A percentile compares a stretch with the other conserved stretches of the same genome.
phyloP scores from a whole-genome alignment of 2,113 vertebrate genomes.

The Prolemur simus region DNA sequence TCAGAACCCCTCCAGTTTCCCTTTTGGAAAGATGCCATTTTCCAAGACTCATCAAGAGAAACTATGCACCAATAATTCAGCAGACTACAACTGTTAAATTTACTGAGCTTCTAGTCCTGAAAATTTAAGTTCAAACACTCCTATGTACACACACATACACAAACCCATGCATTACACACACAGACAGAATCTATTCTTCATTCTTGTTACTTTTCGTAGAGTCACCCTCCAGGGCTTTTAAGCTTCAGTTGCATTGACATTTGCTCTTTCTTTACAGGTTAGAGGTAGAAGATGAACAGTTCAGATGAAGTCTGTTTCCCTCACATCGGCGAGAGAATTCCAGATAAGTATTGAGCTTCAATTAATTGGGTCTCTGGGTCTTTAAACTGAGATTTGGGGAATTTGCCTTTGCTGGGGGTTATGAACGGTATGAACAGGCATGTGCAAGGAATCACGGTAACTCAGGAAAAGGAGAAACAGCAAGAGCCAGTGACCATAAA shows the following conservation, averaged over 20 bases:
- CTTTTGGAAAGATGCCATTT: not conserved
- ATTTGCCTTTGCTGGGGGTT: not conserved
- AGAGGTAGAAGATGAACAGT: not conserved
- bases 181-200: not conserved
- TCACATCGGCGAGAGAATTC: not conserved
- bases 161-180: not conserved
- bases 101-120: not conserved
- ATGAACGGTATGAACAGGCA: not conserved
- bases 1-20: not conserved
- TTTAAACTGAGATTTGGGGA: not conserved
- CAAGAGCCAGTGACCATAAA: not conserved
- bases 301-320: not conserved
- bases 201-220: not conserved
- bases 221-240: not conserved
- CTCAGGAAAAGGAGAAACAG: not conserved
- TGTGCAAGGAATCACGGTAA: not conserved
- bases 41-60: not conserved
- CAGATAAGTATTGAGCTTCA: not conserved
- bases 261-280: not conserved
- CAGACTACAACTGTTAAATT: not conserved
- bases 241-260: not conserved
- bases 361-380: not conserved
- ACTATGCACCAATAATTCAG: not conserved
- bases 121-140: not conserved
- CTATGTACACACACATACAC: not conserved